phyloP scores from a whole-genome alignment of 2,113 vertebrate species.

The Cyprinus carpio region DNA sequence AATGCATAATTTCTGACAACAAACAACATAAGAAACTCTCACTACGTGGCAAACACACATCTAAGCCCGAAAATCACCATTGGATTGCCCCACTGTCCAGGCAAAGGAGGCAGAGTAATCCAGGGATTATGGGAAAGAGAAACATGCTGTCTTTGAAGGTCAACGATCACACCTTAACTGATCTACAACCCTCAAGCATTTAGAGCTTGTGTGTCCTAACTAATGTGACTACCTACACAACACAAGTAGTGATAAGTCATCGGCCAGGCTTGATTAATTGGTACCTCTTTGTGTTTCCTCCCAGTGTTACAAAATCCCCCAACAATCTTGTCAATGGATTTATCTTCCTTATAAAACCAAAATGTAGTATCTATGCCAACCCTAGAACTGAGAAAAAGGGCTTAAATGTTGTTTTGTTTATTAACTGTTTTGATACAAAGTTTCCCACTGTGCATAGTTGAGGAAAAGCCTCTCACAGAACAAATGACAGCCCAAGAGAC shows the following conservation, averaged over 20 bases:
- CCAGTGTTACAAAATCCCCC: not conserved
- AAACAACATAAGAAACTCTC: not conserved
- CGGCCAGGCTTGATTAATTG: not conserved
- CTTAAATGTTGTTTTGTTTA: not conserved
- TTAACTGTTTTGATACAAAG: not conserved
- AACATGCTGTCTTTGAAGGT: constrained; percentile 3
- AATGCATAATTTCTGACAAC: not conserved
- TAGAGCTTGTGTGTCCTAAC: not conserved
- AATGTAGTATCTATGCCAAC: not conserved
- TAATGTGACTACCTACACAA: not conserved
- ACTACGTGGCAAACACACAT: not conserved
- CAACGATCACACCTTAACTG: constrained; percentile 32
- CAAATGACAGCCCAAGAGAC: not conserved
- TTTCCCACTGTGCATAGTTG: not conserved
- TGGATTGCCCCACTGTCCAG: constrained; percentile 31
- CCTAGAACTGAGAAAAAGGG: not conserved
- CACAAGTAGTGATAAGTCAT: not conserved
- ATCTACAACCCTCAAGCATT: not conserved
- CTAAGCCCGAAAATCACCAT: constrained; percentile 5
- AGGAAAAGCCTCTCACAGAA: not conserved
- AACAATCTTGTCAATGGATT: not conserved
- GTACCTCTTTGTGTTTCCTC: not conserved
- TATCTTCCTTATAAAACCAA: not conserved
- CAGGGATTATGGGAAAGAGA: constrained; percentile 23
- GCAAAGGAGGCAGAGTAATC: constrained; percentile 30